Conservation (phyloP, 2,797 vertebrate genomes). For the Sarcoramphus papa region DNA sequence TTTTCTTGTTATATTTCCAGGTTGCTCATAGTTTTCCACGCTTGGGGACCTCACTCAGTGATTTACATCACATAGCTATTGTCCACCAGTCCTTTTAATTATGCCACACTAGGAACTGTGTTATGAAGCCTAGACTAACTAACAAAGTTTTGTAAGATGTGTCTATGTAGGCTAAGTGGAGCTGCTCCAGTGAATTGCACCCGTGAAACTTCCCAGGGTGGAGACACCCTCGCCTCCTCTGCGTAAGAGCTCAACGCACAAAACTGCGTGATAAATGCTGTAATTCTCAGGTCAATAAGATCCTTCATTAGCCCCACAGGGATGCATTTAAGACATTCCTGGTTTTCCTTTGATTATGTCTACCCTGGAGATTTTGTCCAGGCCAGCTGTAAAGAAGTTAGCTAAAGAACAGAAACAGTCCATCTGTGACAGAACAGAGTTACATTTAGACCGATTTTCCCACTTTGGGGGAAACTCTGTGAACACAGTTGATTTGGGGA, state of each 20-base stretch:
- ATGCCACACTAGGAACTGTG: neutral
- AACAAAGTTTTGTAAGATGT: neutral
- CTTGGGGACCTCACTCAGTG: neutral
- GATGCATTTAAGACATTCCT: neutral
- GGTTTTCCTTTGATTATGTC: neutral
- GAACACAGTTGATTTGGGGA: neutral
- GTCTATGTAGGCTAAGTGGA: neutral
- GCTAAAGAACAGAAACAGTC: neutral
- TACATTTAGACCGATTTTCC: neutral
- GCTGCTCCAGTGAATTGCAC: neutral
- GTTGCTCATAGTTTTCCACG: rapidly evolving
- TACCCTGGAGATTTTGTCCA: neutral
- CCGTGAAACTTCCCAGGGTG: neutral
- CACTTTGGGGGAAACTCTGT: too few relatives aligned
- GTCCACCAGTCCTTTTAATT: neutral
- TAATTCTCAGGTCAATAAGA: neutral
- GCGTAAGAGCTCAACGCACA: neutral
- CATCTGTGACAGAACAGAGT: neutral
- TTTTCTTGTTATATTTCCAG: neutral
- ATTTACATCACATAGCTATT: neutral
- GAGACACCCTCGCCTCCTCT: neutral
- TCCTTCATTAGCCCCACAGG: neutral
- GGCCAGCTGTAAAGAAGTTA: neutral
- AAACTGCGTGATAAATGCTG: rapidly evolving
- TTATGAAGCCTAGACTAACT: neutral